phyloP scores from a whole-genome alignment of 2,113 vertebrate genomes.

The Oreochromis aureus region DNA sequence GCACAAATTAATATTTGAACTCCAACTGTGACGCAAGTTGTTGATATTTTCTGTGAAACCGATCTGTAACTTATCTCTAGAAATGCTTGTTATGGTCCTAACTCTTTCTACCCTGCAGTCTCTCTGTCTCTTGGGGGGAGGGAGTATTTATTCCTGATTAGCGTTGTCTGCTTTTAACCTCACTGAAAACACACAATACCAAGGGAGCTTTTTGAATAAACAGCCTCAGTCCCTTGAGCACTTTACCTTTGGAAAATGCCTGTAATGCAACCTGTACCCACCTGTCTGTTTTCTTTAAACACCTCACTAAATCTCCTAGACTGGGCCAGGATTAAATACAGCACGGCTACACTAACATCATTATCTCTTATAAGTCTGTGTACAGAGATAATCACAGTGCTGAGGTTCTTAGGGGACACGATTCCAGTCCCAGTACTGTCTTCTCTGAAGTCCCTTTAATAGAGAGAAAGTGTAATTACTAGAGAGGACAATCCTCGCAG shows the following conservation, averaged over 20 bases:
- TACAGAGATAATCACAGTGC: constrained; percentile 37
- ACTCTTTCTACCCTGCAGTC: background rate
- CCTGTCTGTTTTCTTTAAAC: background rate
- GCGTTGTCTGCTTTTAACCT: background rate
- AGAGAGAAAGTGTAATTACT: constrained; percentile 50
- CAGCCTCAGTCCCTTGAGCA: background rate
- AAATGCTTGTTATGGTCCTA: background rate
- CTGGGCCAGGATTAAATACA: background rate
- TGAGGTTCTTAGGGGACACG: constrained; percentile 27
- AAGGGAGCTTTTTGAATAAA: background rate
- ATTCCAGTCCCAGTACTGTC: constrained; percentile 19
- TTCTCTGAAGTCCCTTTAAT: constrained; percentile 32
- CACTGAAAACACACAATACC: background rate
- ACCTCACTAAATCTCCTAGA: background rate
- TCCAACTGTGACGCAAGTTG: background rate
- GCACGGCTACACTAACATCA: background rate
- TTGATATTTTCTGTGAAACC: background rate
- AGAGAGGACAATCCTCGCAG: background rate
- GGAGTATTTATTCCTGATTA: background rate
- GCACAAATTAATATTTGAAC: background rate
- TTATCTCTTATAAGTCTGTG: background rate
- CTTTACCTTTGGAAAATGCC: background rate
- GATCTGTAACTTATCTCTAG: background rate
- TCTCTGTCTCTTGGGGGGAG: background rate
- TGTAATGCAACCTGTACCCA: background rate